phyloP scores from a whole-genome alignment of 2,797 vertebrate genomes.

The Sebastes matsubarae region DNA sequence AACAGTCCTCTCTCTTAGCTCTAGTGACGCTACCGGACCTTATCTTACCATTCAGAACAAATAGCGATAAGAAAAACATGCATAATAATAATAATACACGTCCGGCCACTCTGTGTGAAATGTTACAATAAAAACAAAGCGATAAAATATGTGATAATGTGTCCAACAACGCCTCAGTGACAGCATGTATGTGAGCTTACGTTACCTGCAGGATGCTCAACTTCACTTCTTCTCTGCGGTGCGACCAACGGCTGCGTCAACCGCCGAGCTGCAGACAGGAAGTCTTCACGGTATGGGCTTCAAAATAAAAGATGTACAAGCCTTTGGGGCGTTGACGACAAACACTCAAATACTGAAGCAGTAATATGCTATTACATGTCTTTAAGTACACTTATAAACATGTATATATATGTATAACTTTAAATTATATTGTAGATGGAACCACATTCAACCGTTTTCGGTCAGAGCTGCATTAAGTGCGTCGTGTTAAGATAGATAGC shows the following conservation, averaged over 20 bases:
- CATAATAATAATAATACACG: not conserved
- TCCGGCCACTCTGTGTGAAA: not conserved
- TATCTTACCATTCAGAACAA: not conserved
- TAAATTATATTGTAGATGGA: no score
- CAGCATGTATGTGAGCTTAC: not conserved
- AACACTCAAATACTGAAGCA: not conserved
- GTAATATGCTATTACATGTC: accelerated
- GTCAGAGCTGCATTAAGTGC: accelerated
- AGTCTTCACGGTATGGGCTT: accelerated
- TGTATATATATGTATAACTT: no score
- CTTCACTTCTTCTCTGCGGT: conserved; percentile 79
- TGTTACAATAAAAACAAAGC: not conserved
- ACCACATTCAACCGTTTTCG: not conserved
- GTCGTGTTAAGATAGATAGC: not conserved
- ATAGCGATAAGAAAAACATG: conserved; percentile 16
- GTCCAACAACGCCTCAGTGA: not conserved
- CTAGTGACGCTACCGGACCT: not conserved
- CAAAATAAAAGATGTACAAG: conserved; percentile 40
- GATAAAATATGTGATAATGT: not conserved
- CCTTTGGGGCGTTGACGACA: not conserved
- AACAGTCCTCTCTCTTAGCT: not conserved
- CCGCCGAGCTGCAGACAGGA: conserved; percentile 18
- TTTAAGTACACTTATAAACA: accelerated
- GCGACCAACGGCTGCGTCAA: conserved; percentile 58
- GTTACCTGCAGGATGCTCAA: conserved; percentile 78